phyloP scores from a whole-genome alignment of 2,797 vertebrate genomes.

The Bovichtus variegatus region DNA sequence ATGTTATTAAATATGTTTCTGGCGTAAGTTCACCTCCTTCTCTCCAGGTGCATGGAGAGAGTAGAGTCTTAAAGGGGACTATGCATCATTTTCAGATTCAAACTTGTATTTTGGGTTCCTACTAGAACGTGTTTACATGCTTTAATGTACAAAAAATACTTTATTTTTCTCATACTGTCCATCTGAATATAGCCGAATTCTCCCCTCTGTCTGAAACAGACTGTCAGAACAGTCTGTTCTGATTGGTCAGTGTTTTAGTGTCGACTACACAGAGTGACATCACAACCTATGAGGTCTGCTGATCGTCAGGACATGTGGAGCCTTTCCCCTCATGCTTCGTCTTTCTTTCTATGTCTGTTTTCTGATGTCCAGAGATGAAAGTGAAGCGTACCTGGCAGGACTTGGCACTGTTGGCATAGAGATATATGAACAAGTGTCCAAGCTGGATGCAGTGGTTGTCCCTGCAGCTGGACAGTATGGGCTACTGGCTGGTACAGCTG shows the following conservation, averaged over 20 bases:
- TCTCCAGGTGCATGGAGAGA: not conserved
- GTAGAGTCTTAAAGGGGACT: not conserved
- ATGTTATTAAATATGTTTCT: not conserved
- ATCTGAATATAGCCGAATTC: too few species aligned
- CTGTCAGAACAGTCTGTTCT: too few species aligned
- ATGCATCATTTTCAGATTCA: too few species aligned
- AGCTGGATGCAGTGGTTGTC: constrained; percentile 90
- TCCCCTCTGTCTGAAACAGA: too few species aligned
- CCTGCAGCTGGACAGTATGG: constrained; percentile 90
- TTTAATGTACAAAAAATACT: too few species aligned
- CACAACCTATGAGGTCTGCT: not conserved
- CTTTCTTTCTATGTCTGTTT: constrained; percentile 22
- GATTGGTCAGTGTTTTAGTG: too few species aligned
- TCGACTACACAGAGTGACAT: too few species aligned
- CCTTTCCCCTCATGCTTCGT: not conserved
- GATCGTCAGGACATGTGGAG: not conserved
- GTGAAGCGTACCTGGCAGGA: constrained; percentile 88
- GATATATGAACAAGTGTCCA: constrained; percentile 90
- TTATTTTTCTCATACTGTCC: too few species aligned
- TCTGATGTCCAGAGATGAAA: constrained; percentile 84
- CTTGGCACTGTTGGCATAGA: constrained; percentile 92
- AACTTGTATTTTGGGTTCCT: too few species aligned
- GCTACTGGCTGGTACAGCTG: constrained; percentile 89
- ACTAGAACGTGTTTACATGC: too few species aligned
- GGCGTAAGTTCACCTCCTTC: not conserved